Evolutionary conservation across 2,888 invertebrate species (phyloP).

Genomic region (Eucriotettix oculatus): DNA sequence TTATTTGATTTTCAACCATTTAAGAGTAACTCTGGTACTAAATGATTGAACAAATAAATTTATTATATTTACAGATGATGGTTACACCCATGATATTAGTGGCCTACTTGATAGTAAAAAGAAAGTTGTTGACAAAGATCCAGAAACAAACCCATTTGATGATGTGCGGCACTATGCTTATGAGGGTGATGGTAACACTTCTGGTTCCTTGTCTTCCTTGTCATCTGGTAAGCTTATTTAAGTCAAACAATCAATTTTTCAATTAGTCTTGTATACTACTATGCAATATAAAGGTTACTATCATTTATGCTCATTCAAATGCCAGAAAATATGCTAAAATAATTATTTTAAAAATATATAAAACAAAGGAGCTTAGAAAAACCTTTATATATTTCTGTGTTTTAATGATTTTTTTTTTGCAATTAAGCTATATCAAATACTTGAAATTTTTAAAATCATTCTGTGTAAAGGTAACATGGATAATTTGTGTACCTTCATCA

Average conservation of each 20-base stretch:
- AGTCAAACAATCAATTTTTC: too few species aligned
- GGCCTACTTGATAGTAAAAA: slow-evolving; percentile 83
- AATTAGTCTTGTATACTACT: neutral
- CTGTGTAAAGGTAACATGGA: too few species aligned
- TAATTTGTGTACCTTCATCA: too few species aligned
- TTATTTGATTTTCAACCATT: neutral
- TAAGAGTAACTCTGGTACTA: neutral
- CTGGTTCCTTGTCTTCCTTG: slow-evolving; percentile 81
- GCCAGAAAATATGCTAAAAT: too few species aligned
- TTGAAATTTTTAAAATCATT: too few species aligned
- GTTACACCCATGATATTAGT: slow-evolving; percentile 67
- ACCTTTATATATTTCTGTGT: too few species aligned
- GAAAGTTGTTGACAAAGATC: slow-evolving; percentile 78
- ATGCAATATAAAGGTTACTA: neutral
- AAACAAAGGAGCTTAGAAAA: too few species aligned
- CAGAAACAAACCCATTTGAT: slow-evolving; percentile 82
- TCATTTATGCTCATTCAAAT: too few species aligned
- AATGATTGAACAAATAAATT: slow-evolving; percentile 17
- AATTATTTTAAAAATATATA: too few species aligned
- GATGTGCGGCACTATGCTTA: slow-evolving; percentile 96
- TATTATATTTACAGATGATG: slow-evolving; percentile 19
- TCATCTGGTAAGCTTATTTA: slow-evolving; percentile 50
- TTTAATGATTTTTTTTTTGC: too few species aligned
- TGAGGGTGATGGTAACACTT: slow-evolving; percentile 88
- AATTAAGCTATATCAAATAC: too few species aligned